Evolutionary conservation across 2,113 vertebrate species (phyloP).

Genomic region (Atractosteus spatula): DNA sequence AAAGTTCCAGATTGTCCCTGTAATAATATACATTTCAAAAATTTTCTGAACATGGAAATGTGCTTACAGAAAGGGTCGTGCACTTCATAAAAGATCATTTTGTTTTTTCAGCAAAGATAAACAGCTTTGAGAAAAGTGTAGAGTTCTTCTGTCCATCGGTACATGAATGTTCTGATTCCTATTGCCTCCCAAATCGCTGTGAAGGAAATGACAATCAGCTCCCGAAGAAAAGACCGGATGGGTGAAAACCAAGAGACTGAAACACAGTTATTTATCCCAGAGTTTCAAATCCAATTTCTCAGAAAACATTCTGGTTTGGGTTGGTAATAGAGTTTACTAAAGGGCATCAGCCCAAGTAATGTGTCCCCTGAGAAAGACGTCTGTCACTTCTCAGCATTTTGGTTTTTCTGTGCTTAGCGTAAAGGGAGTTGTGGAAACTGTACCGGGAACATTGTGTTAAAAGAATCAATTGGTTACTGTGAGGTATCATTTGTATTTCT

Average conservation of each 20-base stretch:
- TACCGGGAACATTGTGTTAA: too few relatives aligned
- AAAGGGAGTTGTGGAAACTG: too few relatives aligned
- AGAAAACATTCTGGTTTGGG: too few relatives aligned
- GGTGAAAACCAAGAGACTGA: not conserved
- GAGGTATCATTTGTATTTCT: too few relatives aligned
- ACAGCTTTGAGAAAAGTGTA: not conserved
- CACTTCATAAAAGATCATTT: constrained; percentile 8
- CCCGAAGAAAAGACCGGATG: too few relatives aligned
- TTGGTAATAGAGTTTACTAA: too few relatives aligned
- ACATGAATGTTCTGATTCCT: not conserved
- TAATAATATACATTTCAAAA: constrained; percentile 39
- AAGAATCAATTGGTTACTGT: too few relatives aligned
- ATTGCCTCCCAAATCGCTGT: not conserved
- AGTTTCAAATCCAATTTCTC: constrained; percentile 20
- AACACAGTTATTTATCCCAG: not conserved
- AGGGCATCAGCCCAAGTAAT: too few relatives aligned
- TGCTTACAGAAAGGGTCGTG: constrained; percentile 24
- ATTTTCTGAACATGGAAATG: constrained; percentile 23
- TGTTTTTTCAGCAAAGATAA: not conserved
- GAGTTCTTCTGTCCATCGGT: too few relatives aligned
- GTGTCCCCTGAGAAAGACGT: too few relatives aligned
- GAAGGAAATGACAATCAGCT: not conserved
- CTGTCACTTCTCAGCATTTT: too few relatives aligned
- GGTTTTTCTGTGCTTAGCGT: too few relatives aligned
- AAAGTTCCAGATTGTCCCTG: constrained; percentile 33